phyloP scores from a whole-genome alignment of 1,140 invertebrate genomes.

The Nephila pilipes region DNA sequence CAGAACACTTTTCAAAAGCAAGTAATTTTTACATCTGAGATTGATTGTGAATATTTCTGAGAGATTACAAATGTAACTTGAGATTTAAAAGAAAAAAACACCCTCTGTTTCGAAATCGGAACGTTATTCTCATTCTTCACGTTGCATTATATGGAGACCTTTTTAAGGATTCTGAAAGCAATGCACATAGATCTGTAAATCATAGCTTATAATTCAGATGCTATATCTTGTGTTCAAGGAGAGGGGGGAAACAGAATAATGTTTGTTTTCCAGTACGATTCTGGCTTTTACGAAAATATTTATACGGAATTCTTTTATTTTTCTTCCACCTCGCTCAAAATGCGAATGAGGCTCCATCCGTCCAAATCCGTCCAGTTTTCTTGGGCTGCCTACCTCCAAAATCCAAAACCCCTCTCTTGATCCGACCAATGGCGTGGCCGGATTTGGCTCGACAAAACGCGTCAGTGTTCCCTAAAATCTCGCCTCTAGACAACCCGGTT shows the following conservation, averaged over 20 bases:
- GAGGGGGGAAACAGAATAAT: not conserved
- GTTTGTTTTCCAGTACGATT: not conserved
- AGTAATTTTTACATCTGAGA: too few relatives aligned
- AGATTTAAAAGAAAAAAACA: too few relatives aligned
- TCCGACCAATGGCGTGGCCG: not conserved
- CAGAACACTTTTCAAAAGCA: too few relatives aligned
- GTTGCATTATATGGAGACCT: too few relatives aligned
- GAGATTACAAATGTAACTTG: too few relatives aligned
- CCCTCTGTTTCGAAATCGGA: too few relatives aligned
- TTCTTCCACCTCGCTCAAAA: not conserved
- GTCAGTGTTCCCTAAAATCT: conserved; percentile 51
- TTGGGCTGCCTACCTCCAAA: not conserved
- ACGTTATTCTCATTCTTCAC: too few relatives aligned
- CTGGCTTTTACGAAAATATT: not conserved
- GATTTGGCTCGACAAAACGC: conserved; percentile 51
- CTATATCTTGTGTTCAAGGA: not conserved
- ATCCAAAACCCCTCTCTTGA: not conserved
- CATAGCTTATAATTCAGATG: not conserved
- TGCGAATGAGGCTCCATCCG: not conserved
- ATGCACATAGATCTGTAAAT: not conserved
- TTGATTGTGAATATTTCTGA: too few relatives aligned
- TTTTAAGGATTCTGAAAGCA: too few relatives aligned
- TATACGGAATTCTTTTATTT: not conserved
- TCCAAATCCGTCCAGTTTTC: not conserved
- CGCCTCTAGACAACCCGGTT: conserved; percentile 17